Conservation (phyloP, 2,888 invertebrate species). For the Ceriagrion tenellum region DNA sequence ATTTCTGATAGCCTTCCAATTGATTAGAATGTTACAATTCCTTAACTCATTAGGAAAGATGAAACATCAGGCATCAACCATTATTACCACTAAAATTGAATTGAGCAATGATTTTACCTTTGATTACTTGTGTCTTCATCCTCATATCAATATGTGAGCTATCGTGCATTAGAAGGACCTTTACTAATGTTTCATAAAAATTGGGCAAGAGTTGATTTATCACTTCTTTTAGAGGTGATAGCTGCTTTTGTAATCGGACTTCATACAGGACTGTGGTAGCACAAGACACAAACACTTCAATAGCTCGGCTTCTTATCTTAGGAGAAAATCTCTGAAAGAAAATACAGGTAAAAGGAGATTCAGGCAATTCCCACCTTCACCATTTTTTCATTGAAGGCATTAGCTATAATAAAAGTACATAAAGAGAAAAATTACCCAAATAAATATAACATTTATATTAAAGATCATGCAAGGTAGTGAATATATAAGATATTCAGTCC, state of each 20-base stretch:
- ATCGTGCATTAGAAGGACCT: constrained; percentile 81
- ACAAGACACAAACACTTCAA: constrained; percentile 84
- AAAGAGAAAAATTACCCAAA: no score
- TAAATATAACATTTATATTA: no score
- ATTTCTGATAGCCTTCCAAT: no score
- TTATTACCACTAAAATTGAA: neutral
- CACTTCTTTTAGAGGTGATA: constrained; percentile 78
- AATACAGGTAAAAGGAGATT: neutral
- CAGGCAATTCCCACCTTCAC: no score
- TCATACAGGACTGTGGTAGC: constrained; percentile 79
- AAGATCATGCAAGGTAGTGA: no score
- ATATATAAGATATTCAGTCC: no score
- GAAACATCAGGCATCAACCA: neutral
- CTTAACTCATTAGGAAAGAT: no score
- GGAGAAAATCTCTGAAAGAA: constrained; percentile 79
- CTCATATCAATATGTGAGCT: constrained; percentile 81
- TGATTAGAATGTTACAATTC: no score
- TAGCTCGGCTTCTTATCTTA: constrained; percentile 83
- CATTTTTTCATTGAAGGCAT: no score
- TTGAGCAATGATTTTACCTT: constrained; percentile 76
- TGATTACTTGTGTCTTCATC: constrained; percentile 84
- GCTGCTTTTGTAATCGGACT: neutral
- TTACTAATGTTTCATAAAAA: constrained; percentile 83
- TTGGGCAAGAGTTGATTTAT: constrained; percentile 84
- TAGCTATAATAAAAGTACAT: no score